These are phyloP conservation scores for Chelmon rostratus DNA, from an alignment of 2,797 vertebrate species.

Conservation along the genomic window DNA sequence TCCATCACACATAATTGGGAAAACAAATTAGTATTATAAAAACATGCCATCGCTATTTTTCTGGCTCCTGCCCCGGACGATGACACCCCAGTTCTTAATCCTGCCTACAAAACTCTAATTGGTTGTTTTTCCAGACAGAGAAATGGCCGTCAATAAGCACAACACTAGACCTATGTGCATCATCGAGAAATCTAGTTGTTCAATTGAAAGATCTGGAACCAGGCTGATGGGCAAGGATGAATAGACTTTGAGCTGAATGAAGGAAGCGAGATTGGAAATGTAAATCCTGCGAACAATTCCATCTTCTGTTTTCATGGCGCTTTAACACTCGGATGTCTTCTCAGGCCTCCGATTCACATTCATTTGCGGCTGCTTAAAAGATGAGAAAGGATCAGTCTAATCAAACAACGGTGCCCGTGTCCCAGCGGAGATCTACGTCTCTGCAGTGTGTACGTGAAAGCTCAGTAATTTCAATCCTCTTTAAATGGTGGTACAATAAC, in stretches of 20 bases:
- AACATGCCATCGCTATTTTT: not conserved
- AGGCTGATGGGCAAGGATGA: not conserved
- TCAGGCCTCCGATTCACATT: constrained; percentile 41
- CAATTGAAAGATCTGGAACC: not conserved
- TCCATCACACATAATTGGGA: not conserved
- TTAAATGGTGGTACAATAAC: constrained; percentile 21
- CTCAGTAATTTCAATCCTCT: constrained; percentile 36
- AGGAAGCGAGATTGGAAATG: constrained; percentile 5
- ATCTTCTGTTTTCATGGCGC: constrained; percentile 27
- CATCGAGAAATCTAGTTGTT: not conserved
- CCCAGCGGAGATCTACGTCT: constrained; percentile 25
- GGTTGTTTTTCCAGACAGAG: not conserved
- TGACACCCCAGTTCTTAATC: not conserved
- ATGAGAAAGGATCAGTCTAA: constrained; percentile 48
- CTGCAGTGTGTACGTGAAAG: constrained; percentile 33
- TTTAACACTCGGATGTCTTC: constrained; percentile 17
- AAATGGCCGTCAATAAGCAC: not conserved
- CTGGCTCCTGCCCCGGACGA: not conserved
- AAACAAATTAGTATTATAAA: not conserved
- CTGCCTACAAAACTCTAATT: not conserved
- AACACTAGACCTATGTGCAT: not conserved
- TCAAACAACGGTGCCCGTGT: constrained; percentile 39
- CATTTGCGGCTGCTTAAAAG: constrained; percentile 52
- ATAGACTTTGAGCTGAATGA: constrained; percentile 6
- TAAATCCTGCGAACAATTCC: constrained; percentile 28